A percentile compares a stretch with the other conserved stretches of the same genome.
These are phyloP conservation scores for Phaethornis superciliosus DNA, from an alignment of 2,113 vertebrate species.

Conservation along the genomic window DNA sequence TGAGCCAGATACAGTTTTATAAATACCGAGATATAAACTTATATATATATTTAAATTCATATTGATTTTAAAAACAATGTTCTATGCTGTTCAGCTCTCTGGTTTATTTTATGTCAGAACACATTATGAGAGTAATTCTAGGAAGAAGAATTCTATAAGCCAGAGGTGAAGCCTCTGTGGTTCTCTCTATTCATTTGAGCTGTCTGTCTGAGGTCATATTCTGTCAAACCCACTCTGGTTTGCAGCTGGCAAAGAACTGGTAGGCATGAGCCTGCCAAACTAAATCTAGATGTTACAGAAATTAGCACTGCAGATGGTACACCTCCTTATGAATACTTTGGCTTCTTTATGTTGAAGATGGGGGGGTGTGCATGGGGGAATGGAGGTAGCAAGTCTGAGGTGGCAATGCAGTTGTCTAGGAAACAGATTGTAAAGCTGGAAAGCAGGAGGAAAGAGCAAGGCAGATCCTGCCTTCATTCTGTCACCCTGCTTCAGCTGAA, in stretches of 20 bases:
- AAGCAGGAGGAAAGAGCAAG: not conserved
- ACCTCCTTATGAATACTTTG: not conserved
- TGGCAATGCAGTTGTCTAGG: not conserved
- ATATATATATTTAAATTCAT: not conserved
- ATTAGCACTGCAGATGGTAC: not conserved
- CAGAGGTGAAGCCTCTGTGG: not conserved
- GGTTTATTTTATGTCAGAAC: not conserved
- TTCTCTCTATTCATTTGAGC: not conserved
- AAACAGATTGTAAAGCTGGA: not conserved
- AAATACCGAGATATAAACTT: not conserved
- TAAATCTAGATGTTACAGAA: not conserved
- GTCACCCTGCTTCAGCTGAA: not conserved
- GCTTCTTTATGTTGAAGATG: not conserved
- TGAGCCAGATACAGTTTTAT: not conserved
- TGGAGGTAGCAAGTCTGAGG: not conserved
- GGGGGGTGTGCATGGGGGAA: not conserved
- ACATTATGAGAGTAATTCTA: not conserved
- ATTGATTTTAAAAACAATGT: not conserved
- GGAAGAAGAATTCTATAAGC: accelerated
- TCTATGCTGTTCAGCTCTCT: not conserved
- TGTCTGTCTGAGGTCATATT: not conserved
- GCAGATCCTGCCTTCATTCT: not conserved
- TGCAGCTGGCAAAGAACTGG: not conserved
- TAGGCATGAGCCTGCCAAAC: not conserved
- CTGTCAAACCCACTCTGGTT: not conserved